Conservation (phyloP, 1,140 invertebrate genomes). For the honey bee (Apis mellifera) region Amel_HAv3.1 CM009931.2:14629501-14630000, state of each 20-base stretch:
- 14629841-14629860: constrained; percentile 21
- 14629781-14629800: constrained; percentile 39
- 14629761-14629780: constrained; percentile 32
- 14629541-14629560: no score
- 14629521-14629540: no score
- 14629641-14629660: background rate
- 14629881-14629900: background rate
- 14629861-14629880: background rate
- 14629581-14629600: no score
- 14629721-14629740: constrained; percentile 64
- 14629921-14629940: constrained; percentile 7
- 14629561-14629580: no score
- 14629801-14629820: constrained; percentile 35
- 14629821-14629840: constrained; percentile 37
- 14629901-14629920: background rate
- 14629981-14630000: background rate
- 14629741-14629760: constrained; percentile 64
- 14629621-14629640: no score
- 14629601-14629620: no score
- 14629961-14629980: background rate
- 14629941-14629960: background rate
- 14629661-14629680: constrained; percentile 17
- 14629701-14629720: constrained; percentile 55
- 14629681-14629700: constrained; percentile 57
- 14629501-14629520: no score